A percentile compares a stretch with the other conserved stretches of the same genome.
Conservation (phyloP, 2,888 invertebrate species). For the Drosophila eohydei region DNA sequence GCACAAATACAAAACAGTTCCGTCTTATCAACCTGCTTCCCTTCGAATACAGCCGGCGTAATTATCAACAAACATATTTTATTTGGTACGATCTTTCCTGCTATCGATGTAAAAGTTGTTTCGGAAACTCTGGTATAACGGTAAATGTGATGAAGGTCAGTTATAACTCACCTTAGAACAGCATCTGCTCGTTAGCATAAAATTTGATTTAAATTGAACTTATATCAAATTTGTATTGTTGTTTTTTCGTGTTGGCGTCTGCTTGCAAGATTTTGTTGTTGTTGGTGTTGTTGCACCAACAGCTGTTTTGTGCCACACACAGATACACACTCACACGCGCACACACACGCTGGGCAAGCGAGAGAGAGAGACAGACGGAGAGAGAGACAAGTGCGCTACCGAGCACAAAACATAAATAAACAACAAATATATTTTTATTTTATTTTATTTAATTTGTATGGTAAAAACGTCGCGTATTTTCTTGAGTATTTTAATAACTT, state of each 20-base stretch:
- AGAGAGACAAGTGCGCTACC: constrained; percentile 15
- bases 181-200: constrained; percentile 10
- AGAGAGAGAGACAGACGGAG: constrained; percentile 13
- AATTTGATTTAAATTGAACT: constrained; percentile 17
- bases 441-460: constrained; percentile 28
- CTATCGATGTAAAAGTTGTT: constrained; percentile 4
- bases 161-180: constrained; percentile 42
- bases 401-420: constrained; percentile 66
- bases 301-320: constrained; percentile 62
- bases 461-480: constrained; percentile 36
- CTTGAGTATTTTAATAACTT: constrained; percentile 31
- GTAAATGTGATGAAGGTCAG: constrained; percentile 9
- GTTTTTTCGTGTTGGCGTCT: constrained; percentile 27
- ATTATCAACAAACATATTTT: constrained; percentile 27
- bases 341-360: background rate
- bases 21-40: constrained; percentile 40
- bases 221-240: constrained; percentile 17
- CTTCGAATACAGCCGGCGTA: constrained; percentile 36
- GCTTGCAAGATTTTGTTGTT: constrained; percentile 32
- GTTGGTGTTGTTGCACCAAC: constrained; percentile 57
- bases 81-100: constrained; percentile 18
- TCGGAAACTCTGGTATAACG: constrained; percentile 3
- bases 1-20: constrained; percentile 19
- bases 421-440: constrained; percentile 47
- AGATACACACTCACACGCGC: constrained; percentile 1